Conservation (phyloP, 35 echinoderm and acorn worm genomes). For the Chiridota heheva region DNA sequence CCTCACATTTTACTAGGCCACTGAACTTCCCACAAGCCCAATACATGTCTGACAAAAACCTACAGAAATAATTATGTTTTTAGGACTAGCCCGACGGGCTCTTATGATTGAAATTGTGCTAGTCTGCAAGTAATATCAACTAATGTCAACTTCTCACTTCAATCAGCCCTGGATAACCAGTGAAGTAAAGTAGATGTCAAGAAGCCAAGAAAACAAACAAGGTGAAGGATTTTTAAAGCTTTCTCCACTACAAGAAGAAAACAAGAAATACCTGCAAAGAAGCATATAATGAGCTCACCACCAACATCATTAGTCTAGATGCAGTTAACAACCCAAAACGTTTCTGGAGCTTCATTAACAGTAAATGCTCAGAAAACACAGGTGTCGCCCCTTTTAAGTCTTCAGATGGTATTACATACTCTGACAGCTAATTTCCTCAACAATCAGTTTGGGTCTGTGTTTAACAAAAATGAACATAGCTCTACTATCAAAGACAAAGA, state of each 20-base stretch:
- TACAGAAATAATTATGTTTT: no score
- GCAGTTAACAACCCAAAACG: conserved; percentile 12
- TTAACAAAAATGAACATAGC: background rate
- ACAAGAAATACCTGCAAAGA: conserved; percentile 17
- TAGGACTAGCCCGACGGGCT: no score
- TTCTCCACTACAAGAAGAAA: conserved; percentile 20
- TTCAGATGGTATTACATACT: background rate
- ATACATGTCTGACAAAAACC: no score
- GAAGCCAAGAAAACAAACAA: conserved; percentile 4
- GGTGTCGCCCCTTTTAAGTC: background rate
- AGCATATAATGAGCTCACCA: conserved; percentile 34
- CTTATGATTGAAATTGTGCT: no score
- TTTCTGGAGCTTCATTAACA: conserved; percentile 32
- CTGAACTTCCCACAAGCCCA: no score
- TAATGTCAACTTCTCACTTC: conserved; percentile 32
- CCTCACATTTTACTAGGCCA: no score
- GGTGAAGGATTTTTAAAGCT: background rate
- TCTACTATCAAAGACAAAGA: background rate
- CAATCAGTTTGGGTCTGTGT: background rate
- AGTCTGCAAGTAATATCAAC: no score
- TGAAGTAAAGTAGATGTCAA: conserved; percentile 15
- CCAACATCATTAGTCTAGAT: conserved; percentile 20
- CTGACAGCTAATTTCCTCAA: background rate
- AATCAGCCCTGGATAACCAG: conserved; percentile 50
- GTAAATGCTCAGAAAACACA: background rate